Percentiles rank a stretch among this genome's conserved stretches.
Evolutionary conservation across 2,113 vertebrate species (phyloP).

Genomic region (Elachura formosa): DNA sequence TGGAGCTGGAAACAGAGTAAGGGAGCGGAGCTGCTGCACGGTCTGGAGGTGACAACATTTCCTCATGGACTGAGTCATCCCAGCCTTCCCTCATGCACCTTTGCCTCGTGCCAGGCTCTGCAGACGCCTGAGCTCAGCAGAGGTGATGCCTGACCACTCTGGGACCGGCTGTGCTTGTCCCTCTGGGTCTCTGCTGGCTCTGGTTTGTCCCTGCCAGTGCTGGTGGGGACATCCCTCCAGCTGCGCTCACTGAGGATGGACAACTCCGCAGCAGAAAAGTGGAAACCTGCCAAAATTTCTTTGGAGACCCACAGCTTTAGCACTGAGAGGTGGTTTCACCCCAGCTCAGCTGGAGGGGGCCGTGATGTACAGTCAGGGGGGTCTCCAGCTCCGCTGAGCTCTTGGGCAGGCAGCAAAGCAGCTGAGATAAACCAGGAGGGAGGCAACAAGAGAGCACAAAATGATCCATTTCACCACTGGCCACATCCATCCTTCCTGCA

Average conservation of each 20-base stretch:
- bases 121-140: background rate
- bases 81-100: background rate
- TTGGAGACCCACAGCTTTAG: background rate
- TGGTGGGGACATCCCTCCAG: background rate
- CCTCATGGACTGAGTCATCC: background rate
- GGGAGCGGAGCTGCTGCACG: background rate
- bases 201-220: background rate
- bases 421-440: background rate
- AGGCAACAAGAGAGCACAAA: background rate
- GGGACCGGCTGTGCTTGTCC: background rate
- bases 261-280: background rate
- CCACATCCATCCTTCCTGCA: background rate
- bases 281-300: background rate
- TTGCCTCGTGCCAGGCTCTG: background rate
- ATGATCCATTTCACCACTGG: background rate
- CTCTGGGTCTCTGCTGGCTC: background rate
- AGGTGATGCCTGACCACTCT: background rate
- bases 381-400: background rate
- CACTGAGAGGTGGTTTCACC: background rate
- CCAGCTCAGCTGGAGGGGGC: background rate
- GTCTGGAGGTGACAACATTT: slow-evolving; percentile 7
- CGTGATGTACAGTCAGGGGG: background rate
- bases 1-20: background rate
- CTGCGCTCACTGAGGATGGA: background rate
- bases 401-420: background rate